These are phyloP conservation scores for Botia almorhae DNA, from an alignment of 2,797 vertebrate genomes.

Conservation along the genomic window DNA sequence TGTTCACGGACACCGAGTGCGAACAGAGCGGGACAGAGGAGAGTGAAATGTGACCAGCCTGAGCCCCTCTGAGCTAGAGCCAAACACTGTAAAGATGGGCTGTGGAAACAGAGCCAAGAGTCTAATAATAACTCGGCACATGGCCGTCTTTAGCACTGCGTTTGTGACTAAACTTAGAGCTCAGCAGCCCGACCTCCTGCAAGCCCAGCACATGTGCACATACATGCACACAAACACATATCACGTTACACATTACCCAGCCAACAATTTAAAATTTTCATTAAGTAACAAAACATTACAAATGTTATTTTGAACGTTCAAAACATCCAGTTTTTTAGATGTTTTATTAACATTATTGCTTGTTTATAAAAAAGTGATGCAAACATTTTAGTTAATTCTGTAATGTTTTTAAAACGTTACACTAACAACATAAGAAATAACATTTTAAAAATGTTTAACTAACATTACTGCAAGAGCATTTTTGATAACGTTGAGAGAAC, in stretches of 20 bases:
- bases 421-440: too few species aligned
- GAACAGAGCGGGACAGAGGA: conserved; percentile 41
- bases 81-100: conserved; percentile 63
- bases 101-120: conserved; percentile 66
- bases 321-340: too few species aligned
- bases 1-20: conserved; percentile 46
- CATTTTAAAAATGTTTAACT: too few species aligned
- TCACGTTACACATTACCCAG: neutral
- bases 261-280: too few species aligned
- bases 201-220: conserved; percentile 25
- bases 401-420: too few species aligned
- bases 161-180: conserved; percentile 76
- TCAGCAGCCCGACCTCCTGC: conserved; percentile 42
- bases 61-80: conserved; percentile 59
- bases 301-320: too few species aligned
- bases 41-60: conserved; percentile 63
- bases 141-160: conserved; percentile 72
- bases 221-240: neutral
- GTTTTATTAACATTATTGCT: too few species aligned
- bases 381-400: too few species aligned
- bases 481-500: too few species aligned
- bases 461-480: too few species aligned
- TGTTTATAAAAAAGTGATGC: too few species aligned
- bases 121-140: conserved; percentile 80
- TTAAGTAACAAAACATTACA: too few species aligned